Conservation (phyloP, 1,140 invertebrate genomes). For the Drosophila repleta region DNA sequence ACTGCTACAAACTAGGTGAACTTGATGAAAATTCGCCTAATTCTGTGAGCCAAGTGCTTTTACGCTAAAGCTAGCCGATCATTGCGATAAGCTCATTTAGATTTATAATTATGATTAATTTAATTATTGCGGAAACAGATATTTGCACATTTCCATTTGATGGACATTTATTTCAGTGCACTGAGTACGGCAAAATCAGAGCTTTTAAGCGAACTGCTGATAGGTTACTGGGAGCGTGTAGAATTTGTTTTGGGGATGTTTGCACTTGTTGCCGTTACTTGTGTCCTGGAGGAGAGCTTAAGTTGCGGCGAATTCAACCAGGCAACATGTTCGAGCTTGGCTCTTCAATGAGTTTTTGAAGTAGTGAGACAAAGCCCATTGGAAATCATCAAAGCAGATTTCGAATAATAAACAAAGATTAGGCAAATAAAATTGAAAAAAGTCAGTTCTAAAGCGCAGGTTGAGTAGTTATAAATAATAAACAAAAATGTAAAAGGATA, state of each 20-base stretch:
- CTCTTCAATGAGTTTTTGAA: background rate
- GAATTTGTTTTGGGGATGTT: conserved; percentile 27
- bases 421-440: background rate
- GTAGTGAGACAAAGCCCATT: background rate
- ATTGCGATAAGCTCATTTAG: no score
- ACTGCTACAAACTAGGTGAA: conserved; percentile 22
- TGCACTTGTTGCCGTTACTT: conserved; percentile 72
- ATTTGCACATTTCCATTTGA: background rate
- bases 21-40: background rate
- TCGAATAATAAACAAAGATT: background rate
- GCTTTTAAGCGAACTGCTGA: conserved; percentile 45
- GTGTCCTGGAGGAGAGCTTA: conserved; percentile 1
- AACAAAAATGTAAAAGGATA: background rate
- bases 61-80: no score
- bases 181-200: conserved; percentile 15
- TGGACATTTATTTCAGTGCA: conserved; percentile 42
- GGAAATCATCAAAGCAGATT: background rate
- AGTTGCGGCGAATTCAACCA: conserved; percentile 65
- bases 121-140: no score
- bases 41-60: background rate
- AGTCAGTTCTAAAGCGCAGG: background rate
- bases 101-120: no score
- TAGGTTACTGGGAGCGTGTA: conserved; percentile 48
- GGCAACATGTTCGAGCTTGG: conserved; percentile 64
- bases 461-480: no score